Base-by-base conservation (phyloP, 2,797 vertebrate genomes). In the Netta rufina region DNA sequence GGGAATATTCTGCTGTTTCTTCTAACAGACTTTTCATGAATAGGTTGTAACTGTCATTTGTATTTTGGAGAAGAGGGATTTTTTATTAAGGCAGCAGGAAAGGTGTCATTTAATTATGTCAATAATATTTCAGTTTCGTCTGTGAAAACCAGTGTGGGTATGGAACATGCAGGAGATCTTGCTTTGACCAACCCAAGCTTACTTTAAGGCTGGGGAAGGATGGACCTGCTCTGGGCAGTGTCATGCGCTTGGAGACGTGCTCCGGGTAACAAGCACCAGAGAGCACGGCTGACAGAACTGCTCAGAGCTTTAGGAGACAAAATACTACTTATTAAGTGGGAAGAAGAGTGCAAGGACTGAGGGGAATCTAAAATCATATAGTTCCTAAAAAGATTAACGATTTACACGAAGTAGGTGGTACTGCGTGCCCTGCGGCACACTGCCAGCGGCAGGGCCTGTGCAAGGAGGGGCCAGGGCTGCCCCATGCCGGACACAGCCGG, bases 231-330 rank as follows among this genome's bases (percentile, higher is more conserved):
- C 51, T 27, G 0, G 22, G 8, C 18, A 19, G 12, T 17, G 28
- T n/a, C 3, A 0, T 10, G 24, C 1, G 0, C 51, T 15, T 30
- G 51, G 8, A 30, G 51, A 28, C 9, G 15, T 28, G 51, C 51
- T 53, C 51, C 2, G 27, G 8, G 51, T 49, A 49, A 53, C 27
- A 49, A 56, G 47, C 5, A 9, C 5, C 14, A 19, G 27, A 47
- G 17, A 54, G 30, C 5, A 24, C 32, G 61, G 32, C 24, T 18
- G 47, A 20, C n/a, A 51, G 43, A 83, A 21, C 5, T 25, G 36
- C 47, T 43, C 62, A 20, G 60, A 51, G n/a, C 27, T 69, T 64
- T 41, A 74, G 22, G 53, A 69, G 28, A 12, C 16, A 54, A 65
- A 61, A 49, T 21, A 8, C n/a, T 16, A 11, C 47, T 21, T 13